Evolutionary conservation across 2,113 vertebrate genomes (phyloP), one percentile per base, ranked within the genome.

Genomic region (Syngnathus typhle): DNA sequence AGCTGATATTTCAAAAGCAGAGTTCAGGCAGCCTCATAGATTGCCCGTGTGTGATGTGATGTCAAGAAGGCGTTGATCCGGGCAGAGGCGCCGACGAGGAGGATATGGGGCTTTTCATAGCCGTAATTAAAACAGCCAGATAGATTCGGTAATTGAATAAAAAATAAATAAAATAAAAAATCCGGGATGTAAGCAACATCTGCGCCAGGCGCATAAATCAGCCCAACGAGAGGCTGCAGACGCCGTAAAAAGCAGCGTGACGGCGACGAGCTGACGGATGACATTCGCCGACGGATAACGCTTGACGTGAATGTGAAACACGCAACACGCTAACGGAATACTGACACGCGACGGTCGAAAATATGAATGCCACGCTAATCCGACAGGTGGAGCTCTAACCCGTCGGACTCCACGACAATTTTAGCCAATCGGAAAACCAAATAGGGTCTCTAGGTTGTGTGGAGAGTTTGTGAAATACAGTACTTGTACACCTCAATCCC

Each of bases 61-160:
- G 76, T 81, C 78, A 71, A 79, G 80, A 71, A 79, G 80, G 81
- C 75, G 79, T 85, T 87, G 86, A 85, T 85, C 85, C 78, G 82
- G 84, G 81, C 87, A 83, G 83, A 85, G 83, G 77, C 85, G 79
- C 79, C 87, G 85, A 88, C 87, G 84, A 84, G 83, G 78, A 79
- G 74, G 81, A 87, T 85, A 75, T 70, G 82, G 87, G 78, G 87
- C 85, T 87, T 90, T 90, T 92, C 88, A 90, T 87, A 81, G 89
- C 84, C 82, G 84, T 91, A 89, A 91, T 91, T 91, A 91, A 92
- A 91, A 90, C 90, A 89, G 89, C 87, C 77, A 89, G 88, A 89
- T 88, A 87, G 88, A 91, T 90, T 85, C 87, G 74, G 88, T 91
- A 91, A 91, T 91, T 91, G 89, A 91, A 90, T 87, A 86, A 89